These are phyloP conservation scores for Torymus texanus DNA, from an alignment of 2,888 invertebrate genomes.

Conservation along the genomic window DNA sequence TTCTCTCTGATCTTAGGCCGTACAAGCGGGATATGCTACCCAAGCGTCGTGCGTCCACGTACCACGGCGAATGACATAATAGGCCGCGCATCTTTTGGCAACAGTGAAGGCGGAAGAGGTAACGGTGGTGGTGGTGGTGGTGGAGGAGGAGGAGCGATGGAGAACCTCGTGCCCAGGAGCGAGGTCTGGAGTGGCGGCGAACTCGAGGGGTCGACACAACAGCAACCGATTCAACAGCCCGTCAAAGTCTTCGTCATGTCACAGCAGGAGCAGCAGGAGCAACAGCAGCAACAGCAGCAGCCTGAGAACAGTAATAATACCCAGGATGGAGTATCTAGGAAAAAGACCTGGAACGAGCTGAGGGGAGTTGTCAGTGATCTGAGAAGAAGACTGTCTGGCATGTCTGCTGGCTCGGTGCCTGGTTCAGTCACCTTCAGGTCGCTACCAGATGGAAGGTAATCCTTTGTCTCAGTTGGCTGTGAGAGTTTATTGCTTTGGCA, in stretches of 20 bases:
- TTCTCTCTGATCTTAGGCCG: not conserved
- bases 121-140: too few species aligned
- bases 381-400: constrained; percentile 84
- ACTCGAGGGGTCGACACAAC: not conserved
- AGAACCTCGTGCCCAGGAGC: constrained; percentile 32
- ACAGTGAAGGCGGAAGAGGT: too few species aligned
- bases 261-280: constrained; percentile 4
- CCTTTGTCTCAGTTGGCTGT: not conserved
- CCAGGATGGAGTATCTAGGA: too few species aligned
- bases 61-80: constrained; percentile 44
- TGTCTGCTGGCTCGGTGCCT: constrained; percentile 87
- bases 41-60: constrained; percentile 3
- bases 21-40: constrained; percentile 17
- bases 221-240: not conserved
- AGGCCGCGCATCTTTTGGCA: not conserved
- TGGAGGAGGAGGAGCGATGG: constrained; percentile 26
- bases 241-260: too few species aligned
- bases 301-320: not conserved
- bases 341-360: constrained; percentile 86
- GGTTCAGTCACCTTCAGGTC: constrained; percentile 88
- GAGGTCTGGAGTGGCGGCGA: constrained; percentile 31
- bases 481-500: not conserved
- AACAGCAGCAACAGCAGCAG: not conserved
- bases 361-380: constrained; percentile 88
- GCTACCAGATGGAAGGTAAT: constrained; percentile 81